Percentiles rank a stretch among this genome's conserved stretches.
These are phyloP conservation scores for Peromyscus eremicus DNA, from an alignment of 2,797 vertebrate genomes.

Conservation along the genomic window DNA sequence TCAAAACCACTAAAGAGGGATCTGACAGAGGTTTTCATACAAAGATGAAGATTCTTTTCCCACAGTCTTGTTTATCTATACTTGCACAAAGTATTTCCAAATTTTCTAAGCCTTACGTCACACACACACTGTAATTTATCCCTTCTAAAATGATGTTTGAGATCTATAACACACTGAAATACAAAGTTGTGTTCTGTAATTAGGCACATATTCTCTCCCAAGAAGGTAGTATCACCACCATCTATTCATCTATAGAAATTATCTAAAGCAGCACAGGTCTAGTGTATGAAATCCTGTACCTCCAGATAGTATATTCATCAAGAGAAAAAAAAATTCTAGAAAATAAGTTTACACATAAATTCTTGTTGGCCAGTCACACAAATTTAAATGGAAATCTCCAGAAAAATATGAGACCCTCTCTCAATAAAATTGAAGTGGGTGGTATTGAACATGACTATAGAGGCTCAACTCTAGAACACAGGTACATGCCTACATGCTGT, in stretches of 20 bases:
- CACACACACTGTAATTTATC: neutral
- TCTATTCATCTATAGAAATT: constrained; percentile 30
- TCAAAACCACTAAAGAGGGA: constrained; percentile 7
- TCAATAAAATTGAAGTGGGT: neutral
- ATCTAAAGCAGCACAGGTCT: neutral
- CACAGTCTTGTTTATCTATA: neutral
- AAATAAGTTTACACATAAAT: neutral
- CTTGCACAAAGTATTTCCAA: neutral
- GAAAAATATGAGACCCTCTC: neutral
- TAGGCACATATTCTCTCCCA: neutral
- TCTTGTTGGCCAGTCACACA: neutral
- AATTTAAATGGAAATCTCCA: neutral
- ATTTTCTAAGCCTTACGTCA: constrained; percentile 17
- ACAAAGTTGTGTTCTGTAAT: neutral
- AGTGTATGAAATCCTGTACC: neutral
- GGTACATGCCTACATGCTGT: too few relatives aligned
- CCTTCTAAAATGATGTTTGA: neutral
- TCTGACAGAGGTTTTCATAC: neutral
- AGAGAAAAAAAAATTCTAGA: neutral
- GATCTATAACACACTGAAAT: constrained; percentile 11
- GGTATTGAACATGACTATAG: neutral
- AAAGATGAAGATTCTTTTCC: constrained; percentile 7
- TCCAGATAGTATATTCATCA: neutral
- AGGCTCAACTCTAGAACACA: neutral
- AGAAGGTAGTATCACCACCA: neutral